Conservation (phyloP, 2,797 vertebrate species). For the Semotilus atromaculatus region DNA sequence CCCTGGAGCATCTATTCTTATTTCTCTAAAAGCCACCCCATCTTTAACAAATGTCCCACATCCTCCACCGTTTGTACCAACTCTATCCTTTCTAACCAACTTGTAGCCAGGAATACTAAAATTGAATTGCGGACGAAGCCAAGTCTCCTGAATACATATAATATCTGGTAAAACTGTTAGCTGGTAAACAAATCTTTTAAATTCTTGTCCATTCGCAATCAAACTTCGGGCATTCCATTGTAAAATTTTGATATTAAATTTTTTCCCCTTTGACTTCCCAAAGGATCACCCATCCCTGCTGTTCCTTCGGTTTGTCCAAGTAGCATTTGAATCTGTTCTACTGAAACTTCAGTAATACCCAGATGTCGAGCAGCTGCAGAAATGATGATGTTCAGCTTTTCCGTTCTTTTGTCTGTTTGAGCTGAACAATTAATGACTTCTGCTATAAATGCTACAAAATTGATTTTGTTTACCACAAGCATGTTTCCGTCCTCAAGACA, state of each 20-base stretch:
- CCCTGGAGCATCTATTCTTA: background rate
- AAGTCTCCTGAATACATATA: background rate
- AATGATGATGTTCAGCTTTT: background rate
- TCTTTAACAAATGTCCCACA: background rate
- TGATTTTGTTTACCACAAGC: background rate
- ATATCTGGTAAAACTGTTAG: background rate
- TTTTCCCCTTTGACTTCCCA: background rate
- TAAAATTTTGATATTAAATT: background rate
- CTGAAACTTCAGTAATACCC: background rate
- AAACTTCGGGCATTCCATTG: background rate
- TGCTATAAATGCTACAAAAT: background rate
- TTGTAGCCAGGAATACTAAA: background rate
- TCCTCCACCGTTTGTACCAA: background rate
- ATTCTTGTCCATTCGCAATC: background rate
- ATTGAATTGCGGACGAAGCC: background rate
- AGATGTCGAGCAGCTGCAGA: background rate
- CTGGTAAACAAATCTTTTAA: background rate
- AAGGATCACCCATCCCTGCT: background rate
- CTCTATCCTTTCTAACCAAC: background rate
- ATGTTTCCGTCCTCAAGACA: background rate
- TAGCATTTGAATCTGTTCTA: background rate
- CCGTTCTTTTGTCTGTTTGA: background rate
- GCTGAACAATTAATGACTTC: background rate
- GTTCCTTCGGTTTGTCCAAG: background rate
- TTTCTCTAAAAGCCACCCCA: background rate